These are phyloP conservation scores for Conus betulinus DNA, from an alignment of 1,140 invertebrate species.

Conservation along the genomic window DNA sequence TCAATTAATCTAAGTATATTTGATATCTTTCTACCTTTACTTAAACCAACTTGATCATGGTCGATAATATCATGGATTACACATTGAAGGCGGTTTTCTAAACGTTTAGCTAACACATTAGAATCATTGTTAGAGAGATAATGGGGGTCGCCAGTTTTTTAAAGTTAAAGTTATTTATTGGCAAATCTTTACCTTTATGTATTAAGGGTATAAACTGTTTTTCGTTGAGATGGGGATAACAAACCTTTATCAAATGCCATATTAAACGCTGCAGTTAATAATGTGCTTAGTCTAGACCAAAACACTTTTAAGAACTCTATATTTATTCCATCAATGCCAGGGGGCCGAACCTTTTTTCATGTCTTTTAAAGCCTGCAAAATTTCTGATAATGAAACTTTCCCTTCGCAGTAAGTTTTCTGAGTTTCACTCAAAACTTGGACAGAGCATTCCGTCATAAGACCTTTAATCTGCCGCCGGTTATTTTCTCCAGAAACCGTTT, in stretches of 20 bases:
- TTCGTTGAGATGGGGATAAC: background rate
- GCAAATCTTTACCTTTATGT: background rate
- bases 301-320: background rate
- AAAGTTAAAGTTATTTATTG: slow-evolving; percentile 5
- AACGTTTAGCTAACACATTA: background rate
- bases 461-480: background rate
- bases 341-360: background rate
- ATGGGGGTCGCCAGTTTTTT: background rate
- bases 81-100: background rate
- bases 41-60: background rate
- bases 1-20: background rate
- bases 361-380: background rate
- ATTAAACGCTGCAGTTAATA: background rate
- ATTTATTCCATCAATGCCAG: background rate
- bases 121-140: background rate
- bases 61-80: background rate
- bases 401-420: background rate
- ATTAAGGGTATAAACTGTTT: background rate
- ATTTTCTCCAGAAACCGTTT: background rate
- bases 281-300: slow-evolving; percentile 4
- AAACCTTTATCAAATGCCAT: slow-evolving; percentile 5
- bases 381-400: background rate
- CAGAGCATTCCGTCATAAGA: background rate
- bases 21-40: background rate
- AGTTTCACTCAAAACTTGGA: background rate